A percentile compares a stretch with the other conserved stretches of the same genome.
phyloP scores from a whole-genome alignment of 2,113 vertebrate species.

The Corythaixoides concolor region DNA sequence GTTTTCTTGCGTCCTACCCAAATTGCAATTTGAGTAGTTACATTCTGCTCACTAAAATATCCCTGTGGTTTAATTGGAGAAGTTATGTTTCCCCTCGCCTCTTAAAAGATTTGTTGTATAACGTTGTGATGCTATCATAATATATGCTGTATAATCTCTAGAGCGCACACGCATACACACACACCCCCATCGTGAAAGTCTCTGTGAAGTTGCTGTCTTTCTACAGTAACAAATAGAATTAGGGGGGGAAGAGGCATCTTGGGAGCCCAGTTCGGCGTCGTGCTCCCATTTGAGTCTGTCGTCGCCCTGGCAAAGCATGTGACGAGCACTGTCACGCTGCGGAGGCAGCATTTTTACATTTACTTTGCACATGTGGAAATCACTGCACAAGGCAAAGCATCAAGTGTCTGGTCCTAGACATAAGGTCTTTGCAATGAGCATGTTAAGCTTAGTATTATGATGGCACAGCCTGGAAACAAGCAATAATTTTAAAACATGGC shows the following conservation, averaged over 20 bases:
- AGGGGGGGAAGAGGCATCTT: neutral
- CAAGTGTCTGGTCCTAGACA: neutral
- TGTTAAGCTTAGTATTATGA: rapidly evolving
- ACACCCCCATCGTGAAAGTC: neutral
- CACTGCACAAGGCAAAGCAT: neutral
- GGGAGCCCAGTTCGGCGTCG: neutral
- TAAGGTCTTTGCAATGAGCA: neutral
- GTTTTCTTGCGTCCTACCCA: slow-evolving; percentile 45
- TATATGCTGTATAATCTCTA: neutral
- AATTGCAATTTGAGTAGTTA: slow-evolving; percentile 53
- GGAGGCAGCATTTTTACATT: neutral
- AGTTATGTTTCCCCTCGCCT: slow-evolving; percentile 5
- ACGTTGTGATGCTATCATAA: neutral
- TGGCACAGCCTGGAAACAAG: neutral
- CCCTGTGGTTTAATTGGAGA: slow-evolving; percentile 21
- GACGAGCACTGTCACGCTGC: neutral
- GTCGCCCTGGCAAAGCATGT: neutral
- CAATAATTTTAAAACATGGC: neutral
- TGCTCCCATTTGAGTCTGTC: neutral
- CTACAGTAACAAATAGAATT: neutral
- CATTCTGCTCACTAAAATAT: slow-evolving; percentile 45
- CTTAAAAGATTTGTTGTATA: neutral
- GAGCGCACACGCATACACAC: neutral
- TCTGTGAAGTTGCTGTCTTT: neutral
- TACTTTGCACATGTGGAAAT: neutral